Evolutionary conservation across 2,113 vertebrate genomes (phyloP), one percentile per base, ranked within the genome.

Genomic region (Thunnus thynnus): DNA sequence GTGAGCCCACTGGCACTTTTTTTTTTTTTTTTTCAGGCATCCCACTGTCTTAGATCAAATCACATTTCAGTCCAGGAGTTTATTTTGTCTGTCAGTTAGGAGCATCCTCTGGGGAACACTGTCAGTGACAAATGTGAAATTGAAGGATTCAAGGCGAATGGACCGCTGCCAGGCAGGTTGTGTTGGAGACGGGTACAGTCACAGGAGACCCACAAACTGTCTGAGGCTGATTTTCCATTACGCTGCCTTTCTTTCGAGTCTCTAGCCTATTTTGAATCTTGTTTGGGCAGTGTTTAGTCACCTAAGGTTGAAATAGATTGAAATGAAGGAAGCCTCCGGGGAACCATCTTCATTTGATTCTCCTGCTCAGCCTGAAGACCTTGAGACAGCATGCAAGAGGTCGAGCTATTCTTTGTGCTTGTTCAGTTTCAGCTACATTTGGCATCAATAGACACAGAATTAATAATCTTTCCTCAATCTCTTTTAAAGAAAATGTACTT

Each of bases 61-160:
- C 88, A 84, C 91, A 80, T 87, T 89, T 91, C 79, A 62, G 83
- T 86, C 81, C 80, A 76, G 81, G 78, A 82, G 83, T 89, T 88
- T 86, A 78, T 88, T 92, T 86, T 85, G 80, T 86, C 87, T 80
- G 85, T 92, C 89, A 85, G 85, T 66, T 60, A 76, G 75, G 69
- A 74, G 80, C 25, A 66, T 88, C 83, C 92, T 84, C 85, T 66
- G 65, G 90, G 84, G 90, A 88, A 72, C 64, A 44, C 82, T 85
- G 82, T 78, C 87, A 68, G 81, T 74, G 85, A 89, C 88, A 87
- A 90, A 90, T 71, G 82, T 20, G 69, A 89, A 93, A 92, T 74
- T 79, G 84, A 86, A 92, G 86, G 82, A 86, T 89, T 93, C 69
- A 66, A 66, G 32, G 50, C 25, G 18, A 90, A 83, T 56, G 65